Percentiles rank a stretch among this genome's conserved stretches.
Conservation (phyloP, 2,113 vertebrate genomes). For the Saccopteryx leptura region DNA sequence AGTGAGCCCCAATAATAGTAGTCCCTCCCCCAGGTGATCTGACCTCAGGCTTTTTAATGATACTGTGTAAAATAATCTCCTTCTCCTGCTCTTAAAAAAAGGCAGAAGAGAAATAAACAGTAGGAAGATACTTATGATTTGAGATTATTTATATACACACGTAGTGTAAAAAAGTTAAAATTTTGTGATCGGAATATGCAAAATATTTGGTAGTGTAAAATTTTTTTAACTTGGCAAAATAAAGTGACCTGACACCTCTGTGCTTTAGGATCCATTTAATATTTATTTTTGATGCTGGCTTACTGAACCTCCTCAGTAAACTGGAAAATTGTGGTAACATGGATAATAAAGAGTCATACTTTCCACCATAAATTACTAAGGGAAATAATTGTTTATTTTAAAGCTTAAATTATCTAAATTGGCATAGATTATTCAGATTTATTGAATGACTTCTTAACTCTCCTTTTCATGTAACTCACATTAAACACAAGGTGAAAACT, state of each 20-base stretch:
- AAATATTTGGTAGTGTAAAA: slow-evolving; percentile 48
- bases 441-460: neutral
- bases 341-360: neutral
- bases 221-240: slow-evolving; percentile 55
- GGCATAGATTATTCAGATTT: neutral
- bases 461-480: neutral
- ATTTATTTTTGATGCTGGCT: slow-evolving; percentile 68
- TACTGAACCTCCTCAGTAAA: neutral
- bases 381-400: slow-evolving; percentile 37
- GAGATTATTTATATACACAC: slow-evolving; percentile 58
- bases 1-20: neutral
- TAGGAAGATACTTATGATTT: neutral
- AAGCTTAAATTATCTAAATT: slow-evolving; percentile 10
- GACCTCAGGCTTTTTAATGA: slow-evolving; percentile 39
- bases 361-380: neutral
- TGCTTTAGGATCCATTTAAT: neutral
- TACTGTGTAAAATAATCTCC: slow-evolving; percentile 55
- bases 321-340: neutral
- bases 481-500: neutral
- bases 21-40: neutral
- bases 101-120: neutral
- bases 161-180: neutral
- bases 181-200: slow-evolving; percentile 52
- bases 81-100: neutral
- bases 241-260: neutral